phyloP scores from a whole-genome alignment of 2,797 vertebrate genomes.

The Acanthurus tractus region DNA sequence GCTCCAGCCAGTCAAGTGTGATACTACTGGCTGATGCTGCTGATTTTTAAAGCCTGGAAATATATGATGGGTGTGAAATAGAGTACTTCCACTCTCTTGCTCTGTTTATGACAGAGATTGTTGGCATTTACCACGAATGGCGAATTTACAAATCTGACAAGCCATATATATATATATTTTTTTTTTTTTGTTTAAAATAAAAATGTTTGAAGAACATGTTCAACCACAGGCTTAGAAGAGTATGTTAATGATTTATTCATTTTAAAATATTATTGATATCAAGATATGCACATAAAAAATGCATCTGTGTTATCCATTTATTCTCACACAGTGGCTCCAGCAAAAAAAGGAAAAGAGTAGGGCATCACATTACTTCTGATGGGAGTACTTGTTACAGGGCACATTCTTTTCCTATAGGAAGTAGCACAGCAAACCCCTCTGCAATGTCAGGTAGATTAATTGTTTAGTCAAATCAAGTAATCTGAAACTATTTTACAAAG shows the following conservation, averaged over 20 bases:
- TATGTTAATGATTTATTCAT: constrained; percentile 49
- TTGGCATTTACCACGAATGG: constrained; percentile 30
- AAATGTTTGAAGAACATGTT: constrained; percentile 19
- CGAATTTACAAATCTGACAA: constrained; percentile 28
- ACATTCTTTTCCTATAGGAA: not conserved
- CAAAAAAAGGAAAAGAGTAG: not conserved
- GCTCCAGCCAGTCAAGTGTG: constrained; percentile 40
- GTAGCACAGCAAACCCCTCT: not conserved
- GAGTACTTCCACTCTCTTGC: constrained; percentile 41
- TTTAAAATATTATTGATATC: constrained; percentile 22
- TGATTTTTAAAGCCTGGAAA: constrained; percentile 60
- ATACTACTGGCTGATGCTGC: constrained; percentile 37
- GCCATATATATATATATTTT: too few species aligned
- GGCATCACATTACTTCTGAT: constrained; percentile 2
- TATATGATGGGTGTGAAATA: constrained; percentile 48
- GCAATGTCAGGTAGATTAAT: not conserved
- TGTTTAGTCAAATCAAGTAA: not conserved
- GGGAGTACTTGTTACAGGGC: not conserved
- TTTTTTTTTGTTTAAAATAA: not conserved
- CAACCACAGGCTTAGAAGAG: constrained; percentile 10
- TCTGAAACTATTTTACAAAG: not conserved
- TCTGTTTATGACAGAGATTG: constrained; percentile 35
- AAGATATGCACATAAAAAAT: constrained; percentile 43
- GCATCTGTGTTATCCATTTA: constrained; percentile 44
- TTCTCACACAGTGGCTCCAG: constrained; percentile 7